These are phyloP conservation scores for Borostomias antarcticus DNA, from an alignment of 2,797 vertebrate genomes.

Conservation along the genomic window DNA sequence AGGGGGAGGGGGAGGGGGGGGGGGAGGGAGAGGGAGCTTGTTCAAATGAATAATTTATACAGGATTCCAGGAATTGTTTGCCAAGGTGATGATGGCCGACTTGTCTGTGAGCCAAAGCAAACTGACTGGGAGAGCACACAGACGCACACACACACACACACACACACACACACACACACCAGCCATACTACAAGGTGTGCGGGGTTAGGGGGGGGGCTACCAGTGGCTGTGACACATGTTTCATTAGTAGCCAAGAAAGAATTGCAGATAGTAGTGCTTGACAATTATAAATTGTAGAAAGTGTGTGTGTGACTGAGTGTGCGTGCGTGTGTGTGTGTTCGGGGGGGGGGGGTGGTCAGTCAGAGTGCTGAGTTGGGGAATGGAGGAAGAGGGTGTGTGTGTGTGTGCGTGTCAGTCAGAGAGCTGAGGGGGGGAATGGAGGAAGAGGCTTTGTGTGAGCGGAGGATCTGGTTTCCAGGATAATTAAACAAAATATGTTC, in stretches of 20 bases:
- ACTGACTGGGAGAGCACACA: conserved; percentile 66
- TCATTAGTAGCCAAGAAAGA: conserved; percentile 54
- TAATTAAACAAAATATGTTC: conserved; percentile 17
- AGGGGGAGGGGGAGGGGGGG: conserved; percentile 40
- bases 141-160: conserved; percentile 38
- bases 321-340: too few relatives aligned
- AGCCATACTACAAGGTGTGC: conserved; percentile 38
- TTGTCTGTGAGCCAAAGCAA: conserved; percentile 82
- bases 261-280: conserved; percentile 36
- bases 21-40: conserved; percentile 57
- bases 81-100: conserved; percentile 82
- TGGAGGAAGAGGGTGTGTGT: too few relatives aligned
- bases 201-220: conserved; percentile 54
- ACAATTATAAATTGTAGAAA: conserved; percentile 32
- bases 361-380: too few relatives aligned
- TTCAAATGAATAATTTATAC: conserved; percentile 84
- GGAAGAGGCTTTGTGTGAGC: neutral
- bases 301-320: neutral
- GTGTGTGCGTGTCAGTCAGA: conserved; percentile 23
- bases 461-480: conserved; percentile 15
- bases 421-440: conserved; percentile 16
- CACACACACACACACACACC: conserved; percentile 8
- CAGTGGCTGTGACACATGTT: conserved; percentile 56
- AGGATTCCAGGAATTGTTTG: conserved; percentile 84
- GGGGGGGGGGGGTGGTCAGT: too few relatives aligned